Percentiles rank a stretch among this genome's conserved stretches.
Conservation (phyloP, 2,797 vertebrate species). For the Tokudaia muenninki region DNA sequence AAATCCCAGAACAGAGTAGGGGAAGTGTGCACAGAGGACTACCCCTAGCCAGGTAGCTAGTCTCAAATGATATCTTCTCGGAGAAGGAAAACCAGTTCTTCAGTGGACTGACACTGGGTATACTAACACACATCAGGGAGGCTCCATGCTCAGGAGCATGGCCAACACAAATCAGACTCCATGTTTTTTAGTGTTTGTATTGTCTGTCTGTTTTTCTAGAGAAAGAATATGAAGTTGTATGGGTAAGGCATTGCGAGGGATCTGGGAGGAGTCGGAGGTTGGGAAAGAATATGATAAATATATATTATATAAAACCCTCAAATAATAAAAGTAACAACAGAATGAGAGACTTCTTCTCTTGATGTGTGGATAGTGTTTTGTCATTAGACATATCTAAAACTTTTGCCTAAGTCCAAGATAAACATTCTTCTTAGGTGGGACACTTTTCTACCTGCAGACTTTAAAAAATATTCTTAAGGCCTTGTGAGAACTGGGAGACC, state of each 20-base stretch:
- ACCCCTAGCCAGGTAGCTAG: too few relatives aligned
- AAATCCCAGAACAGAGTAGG: background rate
- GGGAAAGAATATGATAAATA: background rate
- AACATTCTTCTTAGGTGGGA: background rate
- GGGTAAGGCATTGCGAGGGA: background rate
- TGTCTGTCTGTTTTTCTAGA: background rate
- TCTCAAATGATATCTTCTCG: background rate
- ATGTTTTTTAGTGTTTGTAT: background rate
- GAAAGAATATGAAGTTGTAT: background rate
- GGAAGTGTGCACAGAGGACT: background rate
- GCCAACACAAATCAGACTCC: background rate
- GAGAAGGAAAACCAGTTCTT: background rate
- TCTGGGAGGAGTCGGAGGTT: background rate
- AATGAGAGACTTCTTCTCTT: background rate
- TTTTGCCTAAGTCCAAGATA: background rate
- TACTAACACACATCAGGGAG: background rate
- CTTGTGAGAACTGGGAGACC: background rate
- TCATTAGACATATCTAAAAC: background rate
- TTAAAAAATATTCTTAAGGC: constrained; percentile 14
- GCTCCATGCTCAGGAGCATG: background rate
- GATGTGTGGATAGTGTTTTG: constrained; percentile 7
- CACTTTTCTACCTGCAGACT: background rate
- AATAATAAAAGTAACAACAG: background rate
- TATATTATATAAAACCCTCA: background rate
- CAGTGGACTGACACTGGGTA: background rate